Percentiles rank a stretch among this genome's conserved stretches.
Conservation (phyloP, 2,888 invertebrate genomes). For the Axea sp. region DNA sequence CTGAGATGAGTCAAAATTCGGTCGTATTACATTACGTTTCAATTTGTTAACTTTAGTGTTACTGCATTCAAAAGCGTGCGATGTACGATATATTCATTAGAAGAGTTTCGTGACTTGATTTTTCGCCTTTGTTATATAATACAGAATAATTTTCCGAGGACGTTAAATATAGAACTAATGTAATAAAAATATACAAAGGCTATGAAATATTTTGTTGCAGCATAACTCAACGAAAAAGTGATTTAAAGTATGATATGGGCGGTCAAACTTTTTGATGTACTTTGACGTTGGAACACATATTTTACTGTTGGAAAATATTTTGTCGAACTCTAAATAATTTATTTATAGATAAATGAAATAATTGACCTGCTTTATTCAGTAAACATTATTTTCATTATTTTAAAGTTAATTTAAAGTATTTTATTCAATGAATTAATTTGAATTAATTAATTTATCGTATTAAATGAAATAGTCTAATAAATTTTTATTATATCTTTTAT, state of each 20-base stretch:
- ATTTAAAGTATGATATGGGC: conserved; percentile 22
- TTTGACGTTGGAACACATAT: conserved; percentile 15
- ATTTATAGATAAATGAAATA: conserved; percentile 7
- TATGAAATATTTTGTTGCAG: conserved; percentile 27
- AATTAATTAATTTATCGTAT: no score
- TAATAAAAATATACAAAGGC: conserved; percentile 14
- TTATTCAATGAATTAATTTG: no score
- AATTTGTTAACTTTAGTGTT: conserved; percentile 63
- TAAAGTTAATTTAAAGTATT: no score
- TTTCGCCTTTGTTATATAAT: no score
- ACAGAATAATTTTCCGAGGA: no score
- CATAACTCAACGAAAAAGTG: conserved; percentile 19
- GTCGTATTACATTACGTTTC: conserved; percentile 61
- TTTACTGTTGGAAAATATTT: conserved; percentile 26
- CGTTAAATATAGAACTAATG: neutral
- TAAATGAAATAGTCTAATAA: no score
- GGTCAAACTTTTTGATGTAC: conserved; percentile 39
- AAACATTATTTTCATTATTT: no score
- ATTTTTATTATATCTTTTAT: no score
- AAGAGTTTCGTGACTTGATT: no score
- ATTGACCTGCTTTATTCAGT: no score
- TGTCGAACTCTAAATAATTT: conserved; percentile 7
- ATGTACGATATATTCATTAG: conserved; percentile 63
- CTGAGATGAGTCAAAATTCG: conserved; percentile 47
- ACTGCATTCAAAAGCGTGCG: conserved; percentile 38